Percentiles rank a stretch among this genome's conserved stretches.
Conservation (phyloP, 2,113 vertebrate species). For the Mugil cephalus region DNA sequence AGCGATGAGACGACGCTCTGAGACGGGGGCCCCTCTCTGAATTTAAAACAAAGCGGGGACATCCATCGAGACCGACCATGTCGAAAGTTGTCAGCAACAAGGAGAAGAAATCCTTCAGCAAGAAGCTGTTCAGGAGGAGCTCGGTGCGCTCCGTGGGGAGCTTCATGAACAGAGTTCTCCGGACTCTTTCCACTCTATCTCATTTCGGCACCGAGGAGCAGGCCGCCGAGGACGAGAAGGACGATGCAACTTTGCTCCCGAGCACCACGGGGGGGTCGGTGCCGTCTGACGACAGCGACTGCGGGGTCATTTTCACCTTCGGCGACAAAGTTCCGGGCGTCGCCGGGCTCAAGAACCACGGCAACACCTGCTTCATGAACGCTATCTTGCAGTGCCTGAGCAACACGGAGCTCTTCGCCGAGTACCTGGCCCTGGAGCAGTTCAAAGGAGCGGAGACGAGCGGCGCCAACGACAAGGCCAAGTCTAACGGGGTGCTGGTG, state of each 20-base stretch:
- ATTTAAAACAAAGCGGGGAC: constrained; percentile 3
- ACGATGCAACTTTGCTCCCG: constrained; percentile 80
- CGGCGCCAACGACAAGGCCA: constrained; percentile 57
- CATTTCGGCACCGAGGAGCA: constrained; percentile 88
- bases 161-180: constrained; percentile 91
- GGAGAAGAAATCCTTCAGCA: constrained; percentile 92
- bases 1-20: constrained; percentile 37
- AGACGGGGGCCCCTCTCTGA: constrained; percentile 10
- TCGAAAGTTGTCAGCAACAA: constrained; percentile 85
- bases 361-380: constrained; percentile 99
- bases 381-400: constrained; percentile 97
- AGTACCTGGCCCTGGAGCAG: constrained; percentile 94
- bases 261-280: constrained; percentile 73
- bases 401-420: constrained; percentile 98
- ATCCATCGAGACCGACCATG: constrained; percentile 61
- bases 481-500: constrained; percentile 77
- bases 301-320: constrained; percentile 74
- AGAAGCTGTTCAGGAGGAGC: constrained; percentile 89
- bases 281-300: constrained; percentile 80
- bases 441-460: constrained; percentile 81
- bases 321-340: constrained; percentile 90
- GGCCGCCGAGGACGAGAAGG: constrained; percentile 78
- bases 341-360: constrained; percentile 96
- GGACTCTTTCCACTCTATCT: constrained; percentile 91
- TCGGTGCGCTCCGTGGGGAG: constrained; percentile 91